Base-by-base conservation (phyloP, 2,113 vertebrate species). In the Scortum barcoo region DNA sequence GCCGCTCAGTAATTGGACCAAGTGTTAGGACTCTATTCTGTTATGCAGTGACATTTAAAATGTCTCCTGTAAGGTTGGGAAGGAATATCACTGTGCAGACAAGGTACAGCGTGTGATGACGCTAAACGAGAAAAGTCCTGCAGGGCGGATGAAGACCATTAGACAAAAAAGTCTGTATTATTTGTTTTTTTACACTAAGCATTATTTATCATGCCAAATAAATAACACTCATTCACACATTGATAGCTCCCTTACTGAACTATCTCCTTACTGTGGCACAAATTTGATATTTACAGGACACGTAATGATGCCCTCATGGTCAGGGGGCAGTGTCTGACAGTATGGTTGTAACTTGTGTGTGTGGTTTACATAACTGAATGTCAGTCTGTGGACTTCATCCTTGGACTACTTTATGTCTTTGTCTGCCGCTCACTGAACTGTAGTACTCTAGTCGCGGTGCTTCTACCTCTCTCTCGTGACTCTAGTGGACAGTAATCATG, bases 1-100 rank as follows among this genome's bases (percentile, higher is more conserved):
- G 33, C 24, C 22, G 17, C 46, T 54, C 12, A 60, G 46, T 79
- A 66, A 80, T 66, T 83, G 66, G 70, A 53, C 10, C 28, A 66
- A 2, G 26, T 54, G 4, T 51, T 40, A 38, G 36, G 24, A 53
- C 20, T 24, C 24, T 70, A 20, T 26, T 65, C 13, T 76, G 20
- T 61, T 69, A 72, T 72, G 75, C 68, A 63, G 69, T 88, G 78
- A 82, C 80, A 84, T 86, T 87, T 89, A 48, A 87, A 87, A 75
- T 80, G 56, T 67, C 50, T 67, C 53, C 26, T 74, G 7, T 73
- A 28, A 17, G 57, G 26, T 22, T 53, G 44, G 20, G 5, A 42
- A 67, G 1, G 28, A 61, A 78, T 63, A 46, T 68, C 40, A 44
- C 26, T 48, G 44, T 36, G 4, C 65, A 67, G 36, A 61, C 57